Base-by-base conservation (phyloP, 2,888 invertebrate genomes). In the Eristalis intricaria region DNA sequence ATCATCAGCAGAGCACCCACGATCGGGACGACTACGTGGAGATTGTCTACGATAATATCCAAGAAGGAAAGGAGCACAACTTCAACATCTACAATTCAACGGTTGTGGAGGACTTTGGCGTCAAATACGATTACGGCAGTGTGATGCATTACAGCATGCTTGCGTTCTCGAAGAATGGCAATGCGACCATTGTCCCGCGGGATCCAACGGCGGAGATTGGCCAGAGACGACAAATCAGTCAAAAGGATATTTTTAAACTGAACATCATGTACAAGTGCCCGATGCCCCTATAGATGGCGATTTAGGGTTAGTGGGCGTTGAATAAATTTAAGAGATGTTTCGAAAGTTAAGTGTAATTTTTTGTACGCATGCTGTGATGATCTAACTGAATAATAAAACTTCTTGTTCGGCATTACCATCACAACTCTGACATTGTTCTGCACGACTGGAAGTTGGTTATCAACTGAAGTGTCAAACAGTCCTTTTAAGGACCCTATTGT, bases 61-160 rank as follows among this genome's bases (percentile, higher is more conserved):
- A 91, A 91, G 78, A 91, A 94, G 96, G 95, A 1, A 94, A 94
- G 4, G 94, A 95, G 89, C 93, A 93, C 71, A 97, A 97, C 92
- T 97, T 97, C 91, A 94, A 94, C 81, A 97, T 96, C 91, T 94
- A 95, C 0, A 93, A 94, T 26, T 91, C 93, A 2, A 92, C 93
- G 3, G 93, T 92, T 15, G 94, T 95, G 0, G 94, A 95, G 68
- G 95, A 95, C 58, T 96, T 94, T 90, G 96, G 95, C 1, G 94
- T 96, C 80, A 93, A 94, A 0, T 97, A 97, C 90, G 97, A 97
- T 91, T 97, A 96, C 91, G 94, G 95, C 89, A 97, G 96, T 89
- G 96, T 97, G 2, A 96, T 97, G 96, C 97, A 97, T 90, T 97
- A 97, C 91, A 95, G 96, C 0, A 94, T 94, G 23, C 95, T 94